Percentiles rank a stretch among this genome's conserved stretches.
phyloP scores from a whole-genome alignment of 2,888 invertebrate species.

The Alloplasta piceator region DNA sequence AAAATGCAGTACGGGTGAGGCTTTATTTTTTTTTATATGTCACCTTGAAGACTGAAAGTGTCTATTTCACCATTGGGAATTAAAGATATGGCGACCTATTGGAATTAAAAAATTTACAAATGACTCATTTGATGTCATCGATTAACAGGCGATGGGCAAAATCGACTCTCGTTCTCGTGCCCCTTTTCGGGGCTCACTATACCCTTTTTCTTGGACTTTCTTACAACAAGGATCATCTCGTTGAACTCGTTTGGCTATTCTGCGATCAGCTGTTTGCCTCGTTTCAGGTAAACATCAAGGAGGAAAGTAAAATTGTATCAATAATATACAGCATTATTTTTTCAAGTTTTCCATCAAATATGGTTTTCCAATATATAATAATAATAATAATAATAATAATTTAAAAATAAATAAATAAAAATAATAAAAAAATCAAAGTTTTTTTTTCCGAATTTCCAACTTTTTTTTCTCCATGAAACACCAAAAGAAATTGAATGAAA shows the following conservation, averaged over 20 bases:
- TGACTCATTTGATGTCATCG: neutral
- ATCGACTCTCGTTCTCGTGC: constrained; percentile 88
- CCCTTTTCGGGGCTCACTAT: constrained; percentile 88
- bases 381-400: too few species aligned
- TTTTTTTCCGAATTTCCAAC: too few species aligned
- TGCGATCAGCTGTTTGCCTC: constrained; percentile 88
- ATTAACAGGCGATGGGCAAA: constrained; percentile 85
- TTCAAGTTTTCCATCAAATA: too few species aligned
- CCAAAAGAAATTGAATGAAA: constrained; percentile 12
- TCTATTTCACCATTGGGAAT: too few species aligned
- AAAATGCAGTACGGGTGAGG: constrained; percentile 86
- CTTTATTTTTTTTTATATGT: too few species aligned
- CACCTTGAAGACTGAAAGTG: too few species aligned
- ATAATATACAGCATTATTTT: too few species aligned
- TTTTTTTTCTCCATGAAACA: neutral
- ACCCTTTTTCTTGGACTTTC: constrained; percentile 85
- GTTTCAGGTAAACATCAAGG: constrained; percentile 85
- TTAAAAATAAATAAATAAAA: too few species aligned
- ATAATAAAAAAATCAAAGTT: too few species aligned
- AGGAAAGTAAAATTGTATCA: too few species aligned
- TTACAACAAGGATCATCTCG: constrained; percentile 82
- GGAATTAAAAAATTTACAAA: neutral
- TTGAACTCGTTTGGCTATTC: constrained; percentile 87
- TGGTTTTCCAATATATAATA: too few species aligned
- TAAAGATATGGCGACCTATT: too few species aligned